Evolutionary conservation across 2,113 vertebrate species (phyloP), one percentile per base, ranked within the genome.

Genomic region (Delphinus delphis): DNA sequence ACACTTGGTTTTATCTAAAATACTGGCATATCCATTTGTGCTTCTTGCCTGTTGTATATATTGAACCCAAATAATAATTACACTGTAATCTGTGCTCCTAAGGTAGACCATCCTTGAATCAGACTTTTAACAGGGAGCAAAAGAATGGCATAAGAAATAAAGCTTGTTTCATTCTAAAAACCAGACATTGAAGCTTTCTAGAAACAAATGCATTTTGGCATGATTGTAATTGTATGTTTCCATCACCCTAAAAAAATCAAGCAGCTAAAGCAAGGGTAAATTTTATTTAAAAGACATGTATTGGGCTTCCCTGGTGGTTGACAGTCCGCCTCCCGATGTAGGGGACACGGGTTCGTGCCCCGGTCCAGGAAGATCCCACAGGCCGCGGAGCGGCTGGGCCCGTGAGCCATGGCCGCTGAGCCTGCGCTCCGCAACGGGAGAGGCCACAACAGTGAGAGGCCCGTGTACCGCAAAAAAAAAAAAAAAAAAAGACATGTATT

Each of bases 161-260:
- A 94, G 31, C 58, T 36, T 11, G 10, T 96, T 94, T 90, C 38
- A 74, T 74, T 73, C 53, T 85, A n/a, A 80, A 92, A 74, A 90
- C 8, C 28, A 95, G 38, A 77, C 65, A 18, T 3, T 21, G 44
- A 80, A 63, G 89, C 53, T 36, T 76, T 93, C 41, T n/a, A 47
- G 87, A 92, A 93, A 88, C 20, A 85, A 86, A 86, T 26, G 31
- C 3, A 38, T 87, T 96, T 65, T 87, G 79, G 87, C 74, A 73
- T 92, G 73, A 93, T 88, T 76, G 17, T 71, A 88, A 97, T 86
- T 85, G 33, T 41, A 73, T 88, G 68, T 83, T 97, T 92, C 74
- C 47, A 63, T 77, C n/a, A 33, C n/a, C 41, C 55, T 11, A 36
- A 44, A 44, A 92, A 95, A 71, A 86, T 36, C 96, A 93, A 96